A percentile compares a stretch with the other conserved stretches of the same genome.
These are phyloP conservation scores for Torymus tubicola DNA, from an alignment of 2,888 invertebrate genomes.

Conservation along the genomic window DNA sequence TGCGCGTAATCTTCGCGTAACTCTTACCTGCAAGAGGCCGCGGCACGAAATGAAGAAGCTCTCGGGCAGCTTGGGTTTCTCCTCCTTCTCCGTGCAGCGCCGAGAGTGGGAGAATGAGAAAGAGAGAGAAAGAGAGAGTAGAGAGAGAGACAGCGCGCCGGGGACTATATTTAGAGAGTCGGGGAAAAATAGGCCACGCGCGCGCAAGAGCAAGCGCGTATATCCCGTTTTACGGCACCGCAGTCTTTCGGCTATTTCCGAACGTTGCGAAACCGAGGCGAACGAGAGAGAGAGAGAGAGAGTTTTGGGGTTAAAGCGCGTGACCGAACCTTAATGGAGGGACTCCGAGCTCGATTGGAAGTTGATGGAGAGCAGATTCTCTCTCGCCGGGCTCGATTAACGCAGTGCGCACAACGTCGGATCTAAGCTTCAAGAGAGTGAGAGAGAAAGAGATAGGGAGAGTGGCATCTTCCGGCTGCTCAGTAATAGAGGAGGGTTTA, in stretches of 20 bases:
- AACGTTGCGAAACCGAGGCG: conserved; percentile 66
- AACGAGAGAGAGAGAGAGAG: neutral
- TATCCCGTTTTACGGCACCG: conserved; percentile 59
- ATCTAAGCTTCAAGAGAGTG: neutral
- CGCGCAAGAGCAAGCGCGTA: conserved; percentile 68
- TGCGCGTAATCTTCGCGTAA: conserved; percentile 14
- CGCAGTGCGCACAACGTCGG: conserved; percentile 7
- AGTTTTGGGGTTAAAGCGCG: conserved; percentile 35
- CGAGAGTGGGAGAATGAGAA: neutral
- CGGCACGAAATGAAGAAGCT: conserved; percentile 25
- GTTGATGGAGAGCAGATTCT: conserved; percentile 42
- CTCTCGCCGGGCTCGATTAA: conserved; percentile 11
- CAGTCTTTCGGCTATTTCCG: conserved; percentile 72
- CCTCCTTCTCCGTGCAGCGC: conserved; percentile 24
- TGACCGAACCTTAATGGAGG: conserved; percentile 41
- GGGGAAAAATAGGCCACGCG: conserved; percentile 73
- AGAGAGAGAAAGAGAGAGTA: conserved; percentile 9
- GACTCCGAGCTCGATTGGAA: conserved; percentile 51
- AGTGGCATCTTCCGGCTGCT: neutral
- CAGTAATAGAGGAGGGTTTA: neutral
- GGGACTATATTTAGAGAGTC: conserved; percentile 70
- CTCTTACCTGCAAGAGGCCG: neutral
- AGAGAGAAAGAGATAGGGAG: too few species aligned
- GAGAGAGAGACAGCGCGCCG: conserved; percentile 26
- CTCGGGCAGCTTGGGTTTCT: conserved; percentile 44